phyloP scores from a whole-genome alignment of 2,797 vertebrate species.

The Paedocypris micromegethes region DNA sequence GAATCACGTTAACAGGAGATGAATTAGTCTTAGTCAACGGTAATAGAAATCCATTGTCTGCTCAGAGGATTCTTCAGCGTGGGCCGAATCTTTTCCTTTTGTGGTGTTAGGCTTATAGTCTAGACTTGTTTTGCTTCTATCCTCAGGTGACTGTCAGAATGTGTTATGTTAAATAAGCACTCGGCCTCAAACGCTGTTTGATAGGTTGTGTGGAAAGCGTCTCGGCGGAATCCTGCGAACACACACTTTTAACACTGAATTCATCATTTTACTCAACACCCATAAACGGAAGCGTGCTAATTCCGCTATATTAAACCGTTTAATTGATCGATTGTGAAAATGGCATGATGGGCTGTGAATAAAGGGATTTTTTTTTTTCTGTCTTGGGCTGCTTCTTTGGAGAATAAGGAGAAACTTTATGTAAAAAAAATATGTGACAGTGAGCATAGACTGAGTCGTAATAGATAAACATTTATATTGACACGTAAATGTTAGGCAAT shows the following conservation, averaged over 20 bases:
- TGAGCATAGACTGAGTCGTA: no score
- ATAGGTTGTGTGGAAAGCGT: constrained; percentile 16
- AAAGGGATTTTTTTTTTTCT: no score
- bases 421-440: no score
- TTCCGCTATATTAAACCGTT: no score
- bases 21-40: constrained; percentile 42
- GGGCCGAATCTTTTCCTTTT: constrained; percentile 11
- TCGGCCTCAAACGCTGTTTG: constrained; percentile 10
- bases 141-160: constrained; percentile 35
- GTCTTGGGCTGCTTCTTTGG: no score
- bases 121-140: constrained; percentile 17
- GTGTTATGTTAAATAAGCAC: constrained; percentile 26
- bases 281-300: no score
- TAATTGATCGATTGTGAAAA: no score
- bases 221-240: not conserved
- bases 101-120: constrained; percentile 6
- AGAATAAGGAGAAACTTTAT: no score
- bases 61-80: constrained; percentile 23
- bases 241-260: not conserved
- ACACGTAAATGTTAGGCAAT: no score
- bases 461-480: no score
- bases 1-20: constrained; percentile 33
- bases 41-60: constrained; percentile 45
- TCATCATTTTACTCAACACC: no score
- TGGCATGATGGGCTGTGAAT: no score